Base-by-base conservation (phyloP, 2,888 invertebrate species). In the Idaea aversata region DNA sequence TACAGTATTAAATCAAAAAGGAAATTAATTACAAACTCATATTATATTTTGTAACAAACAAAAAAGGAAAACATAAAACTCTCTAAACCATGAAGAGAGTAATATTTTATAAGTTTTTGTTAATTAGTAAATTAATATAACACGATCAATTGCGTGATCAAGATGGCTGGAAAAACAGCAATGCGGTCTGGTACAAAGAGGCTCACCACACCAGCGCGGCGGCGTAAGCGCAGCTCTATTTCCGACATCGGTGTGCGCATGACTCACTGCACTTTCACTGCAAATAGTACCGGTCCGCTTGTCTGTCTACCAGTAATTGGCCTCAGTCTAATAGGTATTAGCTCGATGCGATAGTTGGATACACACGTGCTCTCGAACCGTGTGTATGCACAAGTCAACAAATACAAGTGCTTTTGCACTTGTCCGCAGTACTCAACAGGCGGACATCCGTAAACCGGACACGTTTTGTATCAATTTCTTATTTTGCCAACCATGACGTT, bases 221-320 rank as follows among this genome's bases (percentile, higher is more conserved):
- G 15, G 59, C 58, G 74, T 75, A 68, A 69, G 69, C 81, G 80
- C 79, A 78, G 71, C 82, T 85, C 86, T 88, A 88, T 88, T 89
- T 88, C 82, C 77, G 82, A 82, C 79, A 70, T 67, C 63, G 75
- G 72, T 75, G 68, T 63, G 74, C 74, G 79, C 78, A 78, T 88
- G 88, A 90, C 85, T 90, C 89, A 88, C 75, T 87, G 85, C 86
- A 88, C 88, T 90, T 90, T 88, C 88, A 87, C 88, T 87, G 80
- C 85, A 86, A 85, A 87, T 84, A 83, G 80, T 80, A 75, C 77
- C 76, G 78, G 77, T 70, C 76, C 75, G 78, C 76, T 79, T 77
- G 85, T 85, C 85, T 77, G 85, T 85, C 85, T 85, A 77, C 78
- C 74, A 80, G 81, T 82, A 81, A 85, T 82, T 81, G 83, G 80